Evolutionary conservation across 2,888 invertebrate species (phyloP), one percentile per base, ranked within the genome.

Genomic region (Nysson spinosus): DNA sequence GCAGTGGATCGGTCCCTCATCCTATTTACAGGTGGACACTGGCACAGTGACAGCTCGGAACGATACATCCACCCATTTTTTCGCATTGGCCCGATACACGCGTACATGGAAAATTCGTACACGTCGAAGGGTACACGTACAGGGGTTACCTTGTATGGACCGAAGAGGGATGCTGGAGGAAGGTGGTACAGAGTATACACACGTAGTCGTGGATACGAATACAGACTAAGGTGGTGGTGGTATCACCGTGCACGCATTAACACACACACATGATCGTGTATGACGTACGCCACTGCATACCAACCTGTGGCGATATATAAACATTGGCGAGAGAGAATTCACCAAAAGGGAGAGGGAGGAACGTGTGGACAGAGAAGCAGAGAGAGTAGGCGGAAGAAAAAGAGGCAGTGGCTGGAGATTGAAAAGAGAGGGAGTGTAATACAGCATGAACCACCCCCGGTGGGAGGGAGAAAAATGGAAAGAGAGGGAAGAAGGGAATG

Each of bases 31-130:
- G 65, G 73, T 68, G 62, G 70, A 14, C 37, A 22, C 51, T 39
- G 32, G 30, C 70, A 66, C 72, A 57, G 62, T 56, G 72, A 70
- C 73, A 75, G 61, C 46, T 54, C 39, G 46, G 39, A 46, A 55
- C 76, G 75, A 77, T 72, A 75, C 67, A 71, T 65, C 69, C 69
- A 63, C 69, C 71, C 69, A 75, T 73, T 69, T 77, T 77, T 75
- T 72, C 66, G 66, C 63, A 14, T 71, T 68, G 47, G 47, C 55
- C 54, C 35, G 70, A 34, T 44, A 62, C 62, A 57, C 61, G 52
- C 56, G 43, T 62, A 52, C 14, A 52, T 52, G 44, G 56, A 40
- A 50, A 47, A 40, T 42, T 4, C 57, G 62, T 57, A 42, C 57
- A 37, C 46, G 32, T 16, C 7, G 20, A 6, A 3, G 24, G 16